phyloP scores from a whole-genome alignment of 2,888 invertebrate genomes.

The Spodoptera littoralis region DNA sequence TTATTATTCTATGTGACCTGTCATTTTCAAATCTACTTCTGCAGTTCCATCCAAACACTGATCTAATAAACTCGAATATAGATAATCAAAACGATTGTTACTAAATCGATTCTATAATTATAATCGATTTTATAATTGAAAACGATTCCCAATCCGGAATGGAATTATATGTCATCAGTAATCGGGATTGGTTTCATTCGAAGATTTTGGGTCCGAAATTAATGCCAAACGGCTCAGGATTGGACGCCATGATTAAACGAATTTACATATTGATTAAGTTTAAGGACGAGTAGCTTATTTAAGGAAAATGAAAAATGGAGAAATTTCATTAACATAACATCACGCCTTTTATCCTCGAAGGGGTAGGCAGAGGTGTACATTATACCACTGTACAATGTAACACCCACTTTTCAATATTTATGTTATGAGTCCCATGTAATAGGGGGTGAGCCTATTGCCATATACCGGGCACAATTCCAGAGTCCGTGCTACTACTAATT shows the following conservation, averaged over 20 bases:
- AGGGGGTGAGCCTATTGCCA: no score
- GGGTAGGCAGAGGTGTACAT: no score
- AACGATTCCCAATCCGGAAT: constrained; percentile 26
- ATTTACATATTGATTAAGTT: constrained; percentile 34
- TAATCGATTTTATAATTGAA: constrained; percentile 50
- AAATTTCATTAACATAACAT: no score
- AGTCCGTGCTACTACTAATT: no score
- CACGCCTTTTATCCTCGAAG: no score
- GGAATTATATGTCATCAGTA: constrained; percentile 31
- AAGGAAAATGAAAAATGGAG: no score
- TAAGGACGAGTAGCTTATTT: not conserved
- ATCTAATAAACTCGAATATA: constrained; percentile 10
- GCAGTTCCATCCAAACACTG: constrained; percentile 27
- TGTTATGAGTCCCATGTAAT: no score
- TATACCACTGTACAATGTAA: no score
- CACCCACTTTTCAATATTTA: no score
- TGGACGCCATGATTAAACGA: constrained; percentile 11
- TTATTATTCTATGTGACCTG: constrained; percentile 1
- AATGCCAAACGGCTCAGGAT: constrained; percentile 19
- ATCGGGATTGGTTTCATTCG: constrained; percentile 39
- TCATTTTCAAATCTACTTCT: constrained; percentile 18
- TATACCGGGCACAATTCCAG: no score
- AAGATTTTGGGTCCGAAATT: constrained; percentile 21
- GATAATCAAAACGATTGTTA: constrained; percentile 27
- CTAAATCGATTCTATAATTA: constrained; percentile 24